Conservation (phyloP, 2,797 vertebrate species). For the Pipistrellus pipistrellus region DNA sequence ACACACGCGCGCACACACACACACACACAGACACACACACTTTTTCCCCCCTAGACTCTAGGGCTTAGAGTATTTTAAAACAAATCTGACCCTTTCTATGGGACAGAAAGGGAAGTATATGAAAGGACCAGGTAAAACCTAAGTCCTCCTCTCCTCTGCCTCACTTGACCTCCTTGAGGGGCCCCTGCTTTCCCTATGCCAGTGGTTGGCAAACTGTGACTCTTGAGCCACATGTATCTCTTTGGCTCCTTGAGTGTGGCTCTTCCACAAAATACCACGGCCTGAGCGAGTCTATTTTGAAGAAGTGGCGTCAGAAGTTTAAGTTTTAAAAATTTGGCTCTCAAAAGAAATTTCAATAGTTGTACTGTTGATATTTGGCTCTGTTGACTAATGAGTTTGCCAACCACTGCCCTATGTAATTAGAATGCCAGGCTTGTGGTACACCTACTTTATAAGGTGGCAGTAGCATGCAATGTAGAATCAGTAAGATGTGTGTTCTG, state of each 20-base stretch:
- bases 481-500: neutral
- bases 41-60: neutral
- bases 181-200: neutral
- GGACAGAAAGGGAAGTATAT: neutral
- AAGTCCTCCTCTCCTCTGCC: neutral
- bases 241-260: no score
- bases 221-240: no score
- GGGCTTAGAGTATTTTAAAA: conserved; percentile 38
- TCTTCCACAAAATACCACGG: no score
- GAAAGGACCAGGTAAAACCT: neutral
- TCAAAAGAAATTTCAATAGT: no score
- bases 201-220: no score
- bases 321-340: no score
- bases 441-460: neutral
- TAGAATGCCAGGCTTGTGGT: neutral
- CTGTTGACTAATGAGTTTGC: no score
- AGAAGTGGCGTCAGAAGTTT: no score
- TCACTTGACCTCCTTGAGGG: neutral
- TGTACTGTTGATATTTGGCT: no score
- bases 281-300: no score
- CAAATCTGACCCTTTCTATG: neutral
- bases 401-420: neutral
- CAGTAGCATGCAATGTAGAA: neutral
- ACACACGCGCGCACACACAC: accelerated
- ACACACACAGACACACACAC: neutral